Base-by-base conservation (phyloP, 2,888 invertebrate genomes). In the Ectemnius cavifrons region DNA sequence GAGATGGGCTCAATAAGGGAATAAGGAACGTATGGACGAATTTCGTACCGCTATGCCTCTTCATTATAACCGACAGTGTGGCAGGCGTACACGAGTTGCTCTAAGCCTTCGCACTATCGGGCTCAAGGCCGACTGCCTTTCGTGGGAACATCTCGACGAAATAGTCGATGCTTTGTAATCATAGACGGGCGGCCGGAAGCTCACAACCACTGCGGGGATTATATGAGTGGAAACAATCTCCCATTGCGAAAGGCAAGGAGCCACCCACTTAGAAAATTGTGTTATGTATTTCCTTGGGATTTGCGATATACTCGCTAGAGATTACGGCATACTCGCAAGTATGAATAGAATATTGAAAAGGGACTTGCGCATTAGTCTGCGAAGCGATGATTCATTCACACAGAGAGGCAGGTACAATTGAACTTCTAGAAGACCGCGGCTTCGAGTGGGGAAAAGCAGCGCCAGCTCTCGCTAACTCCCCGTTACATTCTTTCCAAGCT, bases 91-190 rank as follows among this genome's bases (percentile, higher is more conserved):
- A n/a, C 23, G 16, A 49, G n/a, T 46, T 45, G 63, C 28, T 60
- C 59, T 45, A 63, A 67, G 46, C n/a, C 14, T 67, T 68, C 63
- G 46, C n/a, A 14, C 68, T 68, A 79, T 80, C 61, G 67, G 73
- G 75, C 78, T 78, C 86, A 87, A 86, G 87, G 86, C 82, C 84
- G 78, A 63, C 81, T 65, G 73, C 81, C 83, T 81, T 84, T 76
- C 81, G 84, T 87, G 87, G 80, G 85, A 88, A 87, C 74, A 77
- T 49, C n/a, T 63, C 67, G 46, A 61, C 45, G 47, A 71, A 68
- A 60, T 67, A 63, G 63, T 45, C 18, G 27, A 28, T 58, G 18
- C 62, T 16, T 61, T 16, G 16, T 52, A 52, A 37, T 52, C 14
- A 52, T 52, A 37, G 47, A 13, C 28, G 46, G 18, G 49, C 14